Conservation (phyloP, 2,888 invertebrate species). For the Ypsolopha scabrella region DNA sequence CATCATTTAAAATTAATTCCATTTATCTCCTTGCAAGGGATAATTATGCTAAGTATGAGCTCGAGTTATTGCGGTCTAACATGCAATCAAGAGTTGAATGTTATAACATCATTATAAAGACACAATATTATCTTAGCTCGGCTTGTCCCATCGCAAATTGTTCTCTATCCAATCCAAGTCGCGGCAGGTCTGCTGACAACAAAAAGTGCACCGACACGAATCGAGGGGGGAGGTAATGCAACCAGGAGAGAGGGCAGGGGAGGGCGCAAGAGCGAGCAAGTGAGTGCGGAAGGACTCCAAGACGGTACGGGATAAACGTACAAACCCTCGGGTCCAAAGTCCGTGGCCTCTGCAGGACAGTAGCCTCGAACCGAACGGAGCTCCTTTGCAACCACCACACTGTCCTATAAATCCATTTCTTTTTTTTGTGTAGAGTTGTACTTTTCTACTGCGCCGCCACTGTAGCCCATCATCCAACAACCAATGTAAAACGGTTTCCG, state of each 20-base stretch:
- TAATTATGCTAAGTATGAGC: too few species aligned
- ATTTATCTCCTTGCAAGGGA: too few species aligned
- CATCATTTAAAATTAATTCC: too few species aligned
- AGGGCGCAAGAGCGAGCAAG: constrained; percentile 2
- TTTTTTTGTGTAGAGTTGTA: not conserved
- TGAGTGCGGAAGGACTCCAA: not conserved
- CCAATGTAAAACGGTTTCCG: constrained; percentile 15
- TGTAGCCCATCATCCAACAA: not conserved
- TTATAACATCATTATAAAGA: not conserved
- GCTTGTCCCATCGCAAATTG: constrained; percentile 10
- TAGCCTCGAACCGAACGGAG: constrained; percentile 23
- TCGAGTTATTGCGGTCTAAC: constrained; percentile 17
- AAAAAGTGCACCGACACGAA: constrained; percentile 44
- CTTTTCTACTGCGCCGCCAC: not conserved
- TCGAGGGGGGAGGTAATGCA: constrained; percentile 43
- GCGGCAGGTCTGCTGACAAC: constrained; percentile 19
- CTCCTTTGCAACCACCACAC: not conserved
- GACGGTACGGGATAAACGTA: constrained; percentile 36
- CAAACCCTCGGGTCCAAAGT: constrained; percentile 58
- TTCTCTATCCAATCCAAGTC: not conserved
- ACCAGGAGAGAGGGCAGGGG: constrained; percentile 22
- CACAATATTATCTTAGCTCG: not conserved
- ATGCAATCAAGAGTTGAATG: not conserved
- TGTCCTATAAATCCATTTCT: not conserved
- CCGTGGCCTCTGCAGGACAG: constrained; percentile 42